These are phyloP conservation scores for Aurelia aurita DNA, from an alignment of 30 jellyfish, hydroid and myxozoan species.

Conservation along the genomic window DNA sequence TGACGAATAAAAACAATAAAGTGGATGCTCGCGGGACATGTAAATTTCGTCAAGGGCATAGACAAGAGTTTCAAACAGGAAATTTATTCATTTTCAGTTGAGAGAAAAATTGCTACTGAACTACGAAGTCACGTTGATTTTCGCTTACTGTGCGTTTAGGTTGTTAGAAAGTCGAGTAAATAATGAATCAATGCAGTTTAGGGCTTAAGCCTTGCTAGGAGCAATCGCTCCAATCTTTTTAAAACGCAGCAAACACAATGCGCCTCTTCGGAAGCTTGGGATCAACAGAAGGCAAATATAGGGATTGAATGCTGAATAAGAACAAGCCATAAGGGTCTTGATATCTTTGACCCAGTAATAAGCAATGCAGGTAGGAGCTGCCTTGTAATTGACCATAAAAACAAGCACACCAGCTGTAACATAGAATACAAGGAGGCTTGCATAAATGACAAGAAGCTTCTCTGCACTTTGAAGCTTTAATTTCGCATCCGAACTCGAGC, in stretches of 20 bases:
- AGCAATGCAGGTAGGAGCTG: slow-evolving; percentile 16
- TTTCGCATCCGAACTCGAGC: neutral
- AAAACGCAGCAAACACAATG: slow-evolving; percentile 24
- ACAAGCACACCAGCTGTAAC: slow-evolving; percentile 6
- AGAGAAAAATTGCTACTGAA: too few relatives aligned
- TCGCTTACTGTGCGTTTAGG: too few relatives aligned
- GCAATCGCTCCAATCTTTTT: neutral
- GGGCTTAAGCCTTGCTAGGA: slow-evolving; percentile 10
- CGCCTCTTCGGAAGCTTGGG: slow-evolving; percentile 17
- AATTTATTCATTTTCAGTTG: too few relatives aligned
- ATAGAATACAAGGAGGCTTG: neutral
- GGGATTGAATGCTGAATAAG: slow-evolving; percentile 37
- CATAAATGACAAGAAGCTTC: slow-evolving; percentile 17
- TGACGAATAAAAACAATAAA: too few relatives aligned
- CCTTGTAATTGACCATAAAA: neutral
- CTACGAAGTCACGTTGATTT: too few relatives aligned
- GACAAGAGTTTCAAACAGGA: too few relatives aligned
- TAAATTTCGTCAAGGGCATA: too few relatives aligned
- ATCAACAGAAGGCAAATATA: slow-evolving; percentile 24
- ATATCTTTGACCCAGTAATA: slow-evolving; percentile 1
- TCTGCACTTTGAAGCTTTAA: neutral
- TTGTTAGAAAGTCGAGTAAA: neutral
- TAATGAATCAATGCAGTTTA: neutral
- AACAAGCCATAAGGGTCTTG: neutral
- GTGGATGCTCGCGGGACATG: too few relatives aligned